phyloP scores from a whole-genome alignment of 2,888 invertebrate genomes.

The Cheilosia vulpina region DNA sequence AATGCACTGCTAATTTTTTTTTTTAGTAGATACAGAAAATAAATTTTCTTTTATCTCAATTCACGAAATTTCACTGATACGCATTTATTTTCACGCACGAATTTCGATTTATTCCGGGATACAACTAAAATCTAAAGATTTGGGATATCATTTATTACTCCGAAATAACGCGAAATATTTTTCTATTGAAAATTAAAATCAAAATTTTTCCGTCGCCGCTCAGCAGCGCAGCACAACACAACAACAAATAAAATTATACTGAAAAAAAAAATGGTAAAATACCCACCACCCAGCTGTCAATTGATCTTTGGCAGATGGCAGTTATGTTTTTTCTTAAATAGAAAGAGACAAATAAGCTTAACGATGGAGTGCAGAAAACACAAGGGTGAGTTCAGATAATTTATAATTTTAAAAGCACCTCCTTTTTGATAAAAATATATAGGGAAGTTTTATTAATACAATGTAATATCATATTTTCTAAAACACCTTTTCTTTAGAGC shows the following conservation, averaged over 20 bases:
- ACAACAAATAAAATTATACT: constrained; percentile 47
- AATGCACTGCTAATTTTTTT: constrained; percentile 1
- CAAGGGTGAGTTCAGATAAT: constrained; percentile 2
- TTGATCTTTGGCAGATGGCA: constrained; percentile 45
- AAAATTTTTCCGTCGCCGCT: constrained; percentile 26
- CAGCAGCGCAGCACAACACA: constrained; percentile 50
- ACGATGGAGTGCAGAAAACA: constrained; percentile 12
- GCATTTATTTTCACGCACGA: constrained; percentile 27
- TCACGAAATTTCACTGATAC: constrained; percentile 42
- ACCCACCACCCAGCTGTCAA: constrained; percentile 68
- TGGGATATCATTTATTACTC: background rate
- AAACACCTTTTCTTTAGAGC: no score
- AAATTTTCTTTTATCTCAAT: constrained; percentile 15
- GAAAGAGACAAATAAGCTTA: background rate
- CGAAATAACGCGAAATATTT: constrained; percentile 20
- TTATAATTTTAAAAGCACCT: no score
- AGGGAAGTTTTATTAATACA: no score
- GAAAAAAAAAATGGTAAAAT: constrained; percentile 19
- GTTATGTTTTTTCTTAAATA: constrained; percentile 29
- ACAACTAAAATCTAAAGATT: background rate
- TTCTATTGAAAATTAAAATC: constrained; percentile 11
- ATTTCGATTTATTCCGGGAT: background rate
- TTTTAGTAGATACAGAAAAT: background rate
- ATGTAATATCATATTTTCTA: no score
- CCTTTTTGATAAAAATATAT: no score